These are phyloP conservation scores for Papilio polyxenes DNA, from an alignment of 1,140 invertebrate genomes.

Conservation along the genomic window DNA sequence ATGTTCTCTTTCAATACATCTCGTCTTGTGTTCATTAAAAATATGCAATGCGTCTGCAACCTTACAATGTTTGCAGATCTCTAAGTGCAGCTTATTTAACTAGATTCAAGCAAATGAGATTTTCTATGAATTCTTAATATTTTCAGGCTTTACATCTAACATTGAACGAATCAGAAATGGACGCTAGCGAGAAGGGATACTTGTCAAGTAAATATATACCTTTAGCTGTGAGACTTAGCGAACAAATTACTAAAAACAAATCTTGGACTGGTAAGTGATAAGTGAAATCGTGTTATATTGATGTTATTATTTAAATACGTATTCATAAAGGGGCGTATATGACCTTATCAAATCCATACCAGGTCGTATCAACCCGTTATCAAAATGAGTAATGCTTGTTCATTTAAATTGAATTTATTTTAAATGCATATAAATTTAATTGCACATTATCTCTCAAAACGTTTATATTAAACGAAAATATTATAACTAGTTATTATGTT, in stretches of 20 bases:
- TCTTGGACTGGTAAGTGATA: slow-evolving; percentile 87
- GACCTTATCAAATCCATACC: not conserved
- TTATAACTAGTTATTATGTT: not conserved
- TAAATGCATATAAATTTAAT: not conserved
- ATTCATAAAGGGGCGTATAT: not conserved
- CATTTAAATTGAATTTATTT: not conserved
- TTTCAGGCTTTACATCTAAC: slow-evolving; percentile 88
- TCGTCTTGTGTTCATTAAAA: too few species aligned
- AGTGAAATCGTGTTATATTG: slow-evolving; percentile 46
- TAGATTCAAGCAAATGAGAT: too few species aligned
- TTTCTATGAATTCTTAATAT: too few species aligned
- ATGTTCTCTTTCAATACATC: too few species aligned
- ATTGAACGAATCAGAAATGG: slow-evolving; percentile 92
- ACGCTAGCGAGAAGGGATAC: slow-evolving; percentile 95
- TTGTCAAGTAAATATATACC: slow-evolving; percentile 97
- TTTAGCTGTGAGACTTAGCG: slow-evolving; percentile 92
- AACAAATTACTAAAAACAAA: slow-evolving; percentile 91
- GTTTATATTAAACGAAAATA: not conserved
- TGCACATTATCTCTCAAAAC: too few species aligned
- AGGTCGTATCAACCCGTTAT: not conserved
- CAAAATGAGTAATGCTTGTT: not conserved
- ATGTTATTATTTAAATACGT: not conserved
- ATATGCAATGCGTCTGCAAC: too few species aligned
- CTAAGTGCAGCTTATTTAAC: too few species aligned
- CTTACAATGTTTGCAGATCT: too few species aligned